Evolutionary conservation across 2,797 vertebrate genomes (phyloP), one percentile per base, ranked within the genome.

Genomic region (Sebastes baramenuke): DNA sequence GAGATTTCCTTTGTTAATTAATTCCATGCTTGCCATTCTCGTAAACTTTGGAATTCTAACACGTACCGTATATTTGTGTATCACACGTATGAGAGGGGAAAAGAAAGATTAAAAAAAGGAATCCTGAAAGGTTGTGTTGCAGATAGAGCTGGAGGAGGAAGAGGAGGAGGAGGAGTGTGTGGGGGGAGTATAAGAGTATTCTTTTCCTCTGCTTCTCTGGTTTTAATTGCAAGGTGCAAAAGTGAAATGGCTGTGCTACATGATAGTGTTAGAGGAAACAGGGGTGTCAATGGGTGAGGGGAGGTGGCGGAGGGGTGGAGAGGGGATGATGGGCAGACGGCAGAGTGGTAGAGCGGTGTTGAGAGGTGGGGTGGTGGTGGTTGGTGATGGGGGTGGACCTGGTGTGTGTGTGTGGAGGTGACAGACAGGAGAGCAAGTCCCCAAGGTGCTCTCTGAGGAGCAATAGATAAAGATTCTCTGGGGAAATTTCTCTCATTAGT

Each of bases 401-500:
- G 58, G 73, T 71, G 86, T 80, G 42, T 71, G 60, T 71, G 83
- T 89, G 92, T 91, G 94, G 96, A 96, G 96, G 96, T 98, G 97
- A 98, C 97, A 98, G 97, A 97, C 97, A 93, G 95, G 82, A 25
- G 95, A 97, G 96, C 87, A 91, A 95, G 97, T 97, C 97, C 97
- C 97, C 81, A 95, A 97, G 97, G 97, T 98, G 96, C 95, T 97
- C 96, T 97, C 95, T 75, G 93, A 97, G 95, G 94, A 96, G 97
- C 96, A 95, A 95, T 95, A 97, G 97, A 97, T 98, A 98, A 98
- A 98, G 97, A 97, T 97, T 97, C 97, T 95, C 96, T 72, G 90
- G 97, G 96, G 97, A 97, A 96, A 97, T 96, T 96, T 96, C 97
- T 97, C 97, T 98, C 97, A 99, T 99, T 99, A 98, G 97, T 97